Evolutionary conservation across 2,888 invertebrate genomes (phyloP), one percentile per base, ranked within the genome.

Genomic region (Latrodectus hesperus): DNA sequence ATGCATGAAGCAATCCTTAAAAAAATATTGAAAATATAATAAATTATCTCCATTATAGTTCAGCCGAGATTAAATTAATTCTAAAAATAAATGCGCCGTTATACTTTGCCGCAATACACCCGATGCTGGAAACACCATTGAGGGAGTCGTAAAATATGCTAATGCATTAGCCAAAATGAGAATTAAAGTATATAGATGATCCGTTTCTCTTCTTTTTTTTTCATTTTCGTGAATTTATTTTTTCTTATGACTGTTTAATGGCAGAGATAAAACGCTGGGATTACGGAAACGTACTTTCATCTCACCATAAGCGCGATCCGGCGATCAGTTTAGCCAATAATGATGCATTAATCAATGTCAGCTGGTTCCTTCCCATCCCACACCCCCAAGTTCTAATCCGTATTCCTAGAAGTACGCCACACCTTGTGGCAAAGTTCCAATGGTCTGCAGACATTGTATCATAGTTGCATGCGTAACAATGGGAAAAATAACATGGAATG

Each of bases 261-360:
- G 51, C 51, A 67, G 64, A 53, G 71, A 52, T 26, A 67, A 55
- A 81, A 67, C 26, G 16, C 49, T 12, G 17, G 53, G 64, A 65
- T 52, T 65, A 73, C 17, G 51, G 67, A 81, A 73, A 74, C 51
- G 52, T 81, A 22, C 38, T 65, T 65, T 60, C 38, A 38, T 17
- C 55, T 17, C 17, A 38, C 38, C 49, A 51, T 49, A 52, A 26
- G 70, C 68, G 52, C 51, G 53, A 73, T 81, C 73, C 22, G 26
- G 60, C 51, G 67, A 78, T 84, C 64, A 71, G 84, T 67, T 67
- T 38, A 14, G 52, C 51, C 84, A 64, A 72, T 84, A 84, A 84
- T 84, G 77, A 84, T 76, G 71, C 73, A 84, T 84, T 74, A 84
- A 84, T 84, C 77, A 78, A 76, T 84, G 81, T 81, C 81, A 73